These are phyloP conservation scores for Psophia crepitans DNA, from an alignment of 2,113 vertebrate genomes.

Conservation along the genomic window DNA sequence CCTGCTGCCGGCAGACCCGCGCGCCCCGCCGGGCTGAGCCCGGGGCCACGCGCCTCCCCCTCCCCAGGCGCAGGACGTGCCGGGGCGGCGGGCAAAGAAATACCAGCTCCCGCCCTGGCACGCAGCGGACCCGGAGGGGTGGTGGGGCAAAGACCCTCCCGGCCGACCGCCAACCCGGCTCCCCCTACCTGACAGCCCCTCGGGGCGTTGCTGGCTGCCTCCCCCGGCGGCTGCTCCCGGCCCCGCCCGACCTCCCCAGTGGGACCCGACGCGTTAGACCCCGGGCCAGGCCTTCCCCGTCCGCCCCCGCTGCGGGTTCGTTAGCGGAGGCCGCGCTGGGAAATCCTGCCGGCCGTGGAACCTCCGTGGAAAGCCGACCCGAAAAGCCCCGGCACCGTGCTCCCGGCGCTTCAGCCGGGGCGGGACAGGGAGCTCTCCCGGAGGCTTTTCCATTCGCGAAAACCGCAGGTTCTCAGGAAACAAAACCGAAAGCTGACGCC, in stretches of 20 bases:
- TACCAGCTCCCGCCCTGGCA: neutral
- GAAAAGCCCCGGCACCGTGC: neutral
- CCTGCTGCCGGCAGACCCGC: neutral
- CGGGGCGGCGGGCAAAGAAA: too few relatives aligned
- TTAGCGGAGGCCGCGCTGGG: rapidly evolving
- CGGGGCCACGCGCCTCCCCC: too few relatives aligned
- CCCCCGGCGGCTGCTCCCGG: too few relatives aligned
- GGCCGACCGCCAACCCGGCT: neutral
- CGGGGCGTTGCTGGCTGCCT: rapidly evolving
- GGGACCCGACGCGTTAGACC: rapidly evolving
- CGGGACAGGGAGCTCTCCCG: neutral
- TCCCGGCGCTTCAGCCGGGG: rapidly evolving
- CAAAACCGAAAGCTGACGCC: neutral
- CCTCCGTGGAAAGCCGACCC: neutral
- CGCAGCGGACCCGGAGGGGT: too few relatives aligned
- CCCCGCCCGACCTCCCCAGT: too few relatives aligned
- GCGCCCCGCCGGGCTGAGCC: neutral
- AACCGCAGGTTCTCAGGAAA: neutral
- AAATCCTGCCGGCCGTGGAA: neutral
- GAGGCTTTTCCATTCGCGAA: rapidly evolving
- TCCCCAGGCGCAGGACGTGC: too few relatives aligned
- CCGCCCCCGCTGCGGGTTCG: too few relatives aligned
- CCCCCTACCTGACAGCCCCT: rapidly evolving
- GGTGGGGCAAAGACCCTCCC: neutral
- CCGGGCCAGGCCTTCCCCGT: too few relatives aligned